Evolutionary conservation across 1,140 invertebrate species (phyloP).

Genomic region (Tigriopus japonicus): DNA sequence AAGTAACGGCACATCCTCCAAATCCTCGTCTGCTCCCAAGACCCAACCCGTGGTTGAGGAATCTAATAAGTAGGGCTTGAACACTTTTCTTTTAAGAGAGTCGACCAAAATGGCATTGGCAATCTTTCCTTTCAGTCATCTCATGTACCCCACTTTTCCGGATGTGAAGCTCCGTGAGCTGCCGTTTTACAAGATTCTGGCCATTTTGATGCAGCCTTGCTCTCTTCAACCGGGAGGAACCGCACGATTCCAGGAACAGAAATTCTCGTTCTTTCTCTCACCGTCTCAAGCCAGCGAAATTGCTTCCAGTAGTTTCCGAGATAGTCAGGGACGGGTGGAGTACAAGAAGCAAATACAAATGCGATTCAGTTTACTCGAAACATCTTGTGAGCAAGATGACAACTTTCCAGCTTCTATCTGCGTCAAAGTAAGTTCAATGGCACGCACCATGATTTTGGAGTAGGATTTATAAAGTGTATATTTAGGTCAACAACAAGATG

Average conservation of each 20-base stretch:
- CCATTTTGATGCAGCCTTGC: constrained; percentile 69
- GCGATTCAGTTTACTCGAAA: constrained; percentile 75
- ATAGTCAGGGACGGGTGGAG: background rate
- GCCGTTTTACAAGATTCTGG: constrained; percentile 76
- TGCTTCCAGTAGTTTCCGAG: constrained; percentile 12
- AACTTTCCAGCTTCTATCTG: constrained; percentile 79
- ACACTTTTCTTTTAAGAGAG: background rate
- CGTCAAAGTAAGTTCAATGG: constrained; percentile 47
- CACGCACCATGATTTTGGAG: no score
- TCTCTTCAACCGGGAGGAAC: constrained; percentile 32
- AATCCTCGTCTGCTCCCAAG: background rate
- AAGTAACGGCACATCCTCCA: background rate
- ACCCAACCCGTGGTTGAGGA: background rate
- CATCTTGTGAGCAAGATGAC: constrained; percentile 81
- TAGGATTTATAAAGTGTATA: no score
- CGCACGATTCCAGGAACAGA: constrained; percentile 53
- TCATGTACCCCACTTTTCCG: constrained; percentile 50
- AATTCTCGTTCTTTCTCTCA: constrained; percentile 73
- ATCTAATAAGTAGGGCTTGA: background rate
- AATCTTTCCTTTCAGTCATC: constrained; percentile 7
- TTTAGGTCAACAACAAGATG: constrained; percentile 51
- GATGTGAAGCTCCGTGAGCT: constrained; percentile 74
- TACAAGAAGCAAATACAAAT: constrained; percentile 45
- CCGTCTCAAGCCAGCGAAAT: constrained; percentile 55
- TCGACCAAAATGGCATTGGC: background rate